A percentile compares a stretch with the other conserved stretches of the same genome.
Conservation (phyloP, 1,140 invertebrate species). For the Limonius californicus region DNA sequence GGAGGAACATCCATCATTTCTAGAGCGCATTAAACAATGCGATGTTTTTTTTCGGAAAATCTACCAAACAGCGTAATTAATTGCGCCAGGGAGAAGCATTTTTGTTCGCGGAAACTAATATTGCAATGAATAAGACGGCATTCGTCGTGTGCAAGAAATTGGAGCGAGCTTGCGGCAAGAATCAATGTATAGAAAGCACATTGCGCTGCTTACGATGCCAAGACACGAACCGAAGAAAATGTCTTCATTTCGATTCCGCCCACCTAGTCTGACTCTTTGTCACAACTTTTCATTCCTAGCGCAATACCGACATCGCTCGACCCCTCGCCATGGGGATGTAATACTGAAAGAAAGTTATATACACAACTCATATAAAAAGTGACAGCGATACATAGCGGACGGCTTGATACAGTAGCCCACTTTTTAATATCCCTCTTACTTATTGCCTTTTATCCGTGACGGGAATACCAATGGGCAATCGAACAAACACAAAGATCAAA, state of each 20-base stretch:
- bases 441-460: slow-evolving; percentile 12
- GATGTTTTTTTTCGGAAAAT: neutral
- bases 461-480: neutral
- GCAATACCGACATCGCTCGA: neutral
- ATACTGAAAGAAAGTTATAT: neutral
- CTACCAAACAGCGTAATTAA: neutral
- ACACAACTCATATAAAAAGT: slow-evolving; percentile 11
- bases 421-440: slow-evolving; percentile 14
- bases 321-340: slow-evolving; percentile 4
- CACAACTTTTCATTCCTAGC: slow-evolving; percentile 27
- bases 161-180: neutral
- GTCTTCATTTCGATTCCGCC: slow-evolving; percentile 30
- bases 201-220: slow-evolving; percentile 26
- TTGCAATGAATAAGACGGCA: neutral
- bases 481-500: neutral
- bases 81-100: neutral
- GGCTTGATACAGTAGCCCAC: slow-evolving; percentile 2
- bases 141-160: neutral
- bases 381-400: slow-evolving; percentile 12
- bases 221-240: slow-evolving; percentile 27
- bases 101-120: neutral
- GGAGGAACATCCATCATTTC: slow-evolving; percentile 5
- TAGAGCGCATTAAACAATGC: neutral
- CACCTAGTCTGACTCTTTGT: slow-evolving; percentile 27
- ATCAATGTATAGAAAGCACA: slow-evolving; percentile 16